phyloP scores from a whole-genome alignment of 2,113 vertebrate genomes.

The Bucco capensis region DNA sequence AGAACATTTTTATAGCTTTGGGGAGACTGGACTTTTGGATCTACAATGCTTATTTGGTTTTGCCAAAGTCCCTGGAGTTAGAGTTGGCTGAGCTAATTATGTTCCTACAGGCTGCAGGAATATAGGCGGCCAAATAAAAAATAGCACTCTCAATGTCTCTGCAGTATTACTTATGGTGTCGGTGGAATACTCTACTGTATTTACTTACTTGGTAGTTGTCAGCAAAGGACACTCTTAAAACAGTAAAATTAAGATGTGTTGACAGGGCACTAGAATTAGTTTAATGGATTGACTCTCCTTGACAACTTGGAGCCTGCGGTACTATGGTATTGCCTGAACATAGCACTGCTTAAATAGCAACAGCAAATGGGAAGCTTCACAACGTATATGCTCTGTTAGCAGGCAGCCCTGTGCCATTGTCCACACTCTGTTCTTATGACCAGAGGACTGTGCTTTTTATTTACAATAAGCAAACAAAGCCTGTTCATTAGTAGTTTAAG shows the following conservation, averaged over 20 bases:
- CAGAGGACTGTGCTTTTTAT: neutral
- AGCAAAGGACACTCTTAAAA: neutral
- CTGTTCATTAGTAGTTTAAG: neutral
- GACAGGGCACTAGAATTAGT: neutral
- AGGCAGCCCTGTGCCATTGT: neutral
- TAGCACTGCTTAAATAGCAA: neutral
- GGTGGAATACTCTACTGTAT: neutral
- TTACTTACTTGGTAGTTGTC: neutral
- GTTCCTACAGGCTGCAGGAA: neutral
- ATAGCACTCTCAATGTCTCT: neutral
- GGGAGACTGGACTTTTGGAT: neutral
- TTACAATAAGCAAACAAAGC: neutral
- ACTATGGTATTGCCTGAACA: neutral
- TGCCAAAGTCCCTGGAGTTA: neutral
- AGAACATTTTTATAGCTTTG: neutral
- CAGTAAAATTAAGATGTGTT: neutral
- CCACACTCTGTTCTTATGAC: fast-evolving
- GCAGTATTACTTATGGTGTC: neutral
- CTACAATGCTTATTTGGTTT: neutral
- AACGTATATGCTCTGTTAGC: fast-evolving
- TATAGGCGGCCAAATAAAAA: neutral
- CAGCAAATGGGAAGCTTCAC: neutral
- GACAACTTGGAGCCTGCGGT: neutral
- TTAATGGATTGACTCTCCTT: neutral
- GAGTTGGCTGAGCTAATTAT: neutral